These are phyloP conservation scores for Seriola rivoliana DNA, from an alignment of 2,113 vertebrate genomes.

Conservation along the genomic window DNA sequence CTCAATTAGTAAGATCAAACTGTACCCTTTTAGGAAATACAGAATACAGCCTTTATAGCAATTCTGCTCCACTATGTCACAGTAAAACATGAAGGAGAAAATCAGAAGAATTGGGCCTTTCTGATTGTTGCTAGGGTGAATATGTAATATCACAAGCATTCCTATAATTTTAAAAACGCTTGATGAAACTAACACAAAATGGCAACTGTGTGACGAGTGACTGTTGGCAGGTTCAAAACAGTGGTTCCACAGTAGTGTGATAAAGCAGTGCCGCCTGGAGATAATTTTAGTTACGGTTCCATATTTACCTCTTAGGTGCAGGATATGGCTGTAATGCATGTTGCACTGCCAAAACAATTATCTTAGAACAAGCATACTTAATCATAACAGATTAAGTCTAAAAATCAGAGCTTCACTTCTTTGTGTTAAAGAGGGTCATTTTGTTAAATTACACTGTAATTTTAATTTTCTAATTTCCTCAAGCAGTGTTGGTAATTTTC, in stretches of 20 bases:
- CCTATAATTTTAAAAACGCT: constrained; percentile 14
- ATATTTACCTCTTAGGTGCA: constrained; percentile 56
- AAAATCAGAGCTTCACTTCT: constrained; percentile 8
- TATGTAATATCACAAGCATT: constrained; percentile 12
- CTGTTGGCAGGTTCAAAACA: constrained; percentile 38
- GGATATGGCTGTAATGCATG: constrained; percentile 15
- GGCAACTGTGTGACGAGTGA: constrained; percentile 31
- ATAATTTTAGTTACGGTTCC: constrained; percentile 56
- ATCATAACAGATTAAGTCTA: constrained; percentile 28
- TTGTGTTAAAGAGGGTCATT: constrained; percentile 9
- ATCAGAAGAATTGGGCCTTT: not conserved
- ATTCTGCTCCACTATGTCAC: not conserved
- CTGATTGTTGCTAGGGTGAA: not conserved
- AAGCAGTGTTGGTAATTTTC: constrained; percentile 11
- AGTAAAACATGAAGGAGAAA: not conserved
- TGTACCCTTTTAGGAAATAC: constrained; percentile 10
- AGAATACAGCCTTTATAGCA: not conserved
- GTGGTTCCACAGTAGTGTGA: constrained; percentile 28
- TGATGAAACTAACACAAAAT: constrained; percentile 52
- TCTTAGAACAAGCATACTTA: constrained; percentile 18
- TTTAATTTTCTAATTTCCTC: not conserved
- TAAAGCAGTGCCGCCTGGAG: constrained; percentile 44
- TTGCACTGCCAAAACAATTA: constrained; percentile 43
- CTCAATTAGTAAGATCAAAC: constrained; percentile 14
- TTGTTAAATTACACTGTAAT: constrained; percentile 17